Conservation (phyloP, 2,113 vertebrate species). For the Mus spicilegus region DNA sequence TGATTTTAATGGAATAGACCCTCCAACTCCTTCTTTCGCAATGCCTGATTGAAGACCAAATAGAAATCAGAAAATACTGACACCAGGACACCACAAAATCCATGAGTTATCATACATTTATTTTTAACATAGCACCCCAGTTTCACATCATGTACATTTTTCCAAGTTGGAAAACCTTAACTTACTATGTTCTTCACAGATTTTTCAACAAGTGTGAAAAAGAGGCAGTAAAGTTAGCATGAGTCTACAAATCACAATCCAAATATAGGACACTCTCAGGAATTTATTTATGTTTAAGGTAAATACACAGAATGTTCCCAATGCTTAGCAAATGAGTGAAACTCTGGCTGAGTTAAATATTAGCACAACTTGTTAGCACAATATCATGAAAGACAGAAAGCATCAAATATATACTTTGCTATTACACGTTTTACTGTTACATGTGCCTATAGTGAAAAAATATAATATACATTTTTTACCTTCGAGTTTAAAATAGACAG, state of each 20-base stretch:
- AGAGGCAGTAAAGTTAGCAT: conserved; percentile 84
- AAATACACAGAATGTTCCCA: conserved; percentile 79
- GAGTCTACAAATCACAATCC: conserved; percentile 83
- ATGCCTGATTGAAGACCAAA: conserved; percentile 68
- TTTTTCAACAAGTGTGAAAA: conserved; percentile 85
- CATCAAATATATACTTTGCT: conserved; percentile 85
- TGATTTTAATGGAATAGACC: conserved; percentile 14
- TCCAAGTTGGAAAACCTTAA: conserved; percentile 65
- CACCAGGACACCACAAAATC: conserved; percentile 59
- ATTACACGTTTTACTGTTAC: conserved; percentile 71
- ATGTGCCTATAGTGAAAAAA: conserved; percentile 82
- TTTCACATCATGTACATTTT: conserved; percentile 83
- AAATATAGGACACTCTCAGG: conserved; percentile 81
- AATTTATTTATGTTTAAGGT: conserved; percentile 77
- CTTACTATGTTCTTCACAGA: conserved; percentile 77
- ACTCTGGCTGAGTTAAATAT: conserved; percentile 80
- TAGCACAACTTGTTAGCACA: conserved; percentile 80
- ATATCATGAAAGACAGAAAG: conserved; percentile 82
- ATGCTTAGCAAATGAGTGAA: conserved; percentile 78
- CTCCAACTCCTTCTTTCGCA: conserved; percentile 51
- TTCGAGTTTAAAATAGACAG: conserved; percentile 82
- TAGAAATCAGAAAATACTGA: conserved; percentile 60
- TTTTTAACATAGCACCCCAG: conserved; percentile 84
- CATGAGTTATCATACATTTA: conserved; percentile 80
- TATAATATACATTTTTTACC: conserved; percentile 82